Conservation (phyloP, 1,140 invertebrate genomes). For the Ctenoplectra terminalis region DNA sequence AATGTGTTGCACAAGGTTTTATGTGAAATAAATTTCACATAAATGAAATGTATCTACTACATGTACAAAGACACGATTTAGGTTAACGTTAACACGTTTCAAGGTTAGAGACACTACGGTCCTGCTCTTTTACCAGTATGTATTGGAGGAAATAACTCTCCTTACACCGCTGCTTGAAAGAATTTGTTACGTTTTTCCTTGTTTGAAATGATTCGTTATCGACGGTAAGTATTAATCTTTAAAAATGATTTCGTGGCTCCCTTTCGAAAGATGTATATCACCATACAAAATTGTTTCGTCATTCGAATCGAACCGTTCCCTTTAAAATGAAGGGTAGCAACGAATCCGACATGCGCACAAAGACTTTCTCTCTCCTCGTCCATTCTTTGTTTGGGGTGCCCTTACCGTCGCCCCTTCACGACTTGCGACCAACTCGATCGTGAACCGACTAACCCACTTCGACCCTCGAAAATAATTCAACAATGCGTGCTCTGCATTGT, state of each 20-base stretch:
- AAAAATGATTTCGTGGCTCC: no score
- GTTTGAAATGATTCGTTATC: no score
- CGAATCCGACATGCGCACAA: slow-evolving; percentile 65
- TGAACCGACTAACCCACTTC: slow-evolving; percentile 76
- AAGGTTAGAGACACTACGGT: background rate
- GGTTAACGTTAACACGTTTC: background rate
- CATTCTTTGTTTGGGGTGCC: slow-evolving; percentile 72
- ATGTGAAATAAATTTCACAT: no score
- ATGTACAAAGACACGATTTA: no score
- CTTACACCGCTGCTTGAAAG: background rate
- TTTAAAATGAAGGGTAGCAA: slow-evolving; percentile 65
- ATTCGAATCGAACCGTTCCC: no score
- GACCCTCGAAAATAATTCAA: slow-evolving; percentile 67
- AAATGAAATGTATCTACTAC: no score
- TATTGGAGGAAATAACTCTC: no score
- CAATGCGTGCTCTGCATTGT: background rate
- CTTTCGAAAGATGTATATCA: no score
- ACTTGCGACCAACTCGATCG: slow-evolving; percentile 45
- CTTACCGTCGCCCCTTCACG: slow-evolving; percentile 65
- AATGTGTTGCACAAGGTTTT: no score
- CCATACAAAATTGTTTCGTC: no score
- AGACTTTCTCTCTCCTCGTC: background rate
- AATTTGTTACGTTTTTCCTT: background rate
- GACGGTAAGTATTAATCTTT: no score
- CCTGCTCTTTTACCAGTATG: no score